Percentiles rank a stretch among this genome's conserved stretches.
These are phyloP conservation scores for Bryconaethiops microstoma DNA, from an alignment of 2,797 vertebrate species.

Conservation along the genomic window DNA sequence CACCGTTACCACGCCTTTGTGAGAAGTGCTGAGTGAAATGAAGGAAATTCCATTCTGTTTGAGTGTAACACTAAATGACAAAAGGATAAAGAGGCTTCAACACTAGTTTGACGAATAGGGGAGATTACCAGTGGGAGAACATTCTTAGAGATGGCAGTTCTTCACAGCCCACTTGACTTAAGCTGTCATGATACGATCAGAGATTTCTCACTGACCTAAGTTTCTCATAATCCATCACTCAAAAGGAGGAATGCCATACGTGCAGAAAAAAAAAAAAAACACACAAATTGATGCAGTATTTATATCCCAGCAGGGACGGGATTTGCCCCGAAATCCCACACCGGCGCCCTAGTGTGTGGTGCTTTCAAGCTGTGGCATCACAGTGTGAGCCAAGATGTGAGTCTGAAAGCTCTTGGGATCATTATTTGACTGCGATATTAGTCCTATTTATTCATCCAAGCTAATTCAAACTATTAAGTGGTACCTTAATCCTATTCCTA, in stretches of 20 bases:
- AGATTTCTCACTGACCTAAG: conserved; percentile 46
- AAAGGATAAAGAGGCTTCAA: conserved; percentile 47
- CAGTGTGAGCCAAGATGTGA: conserved; percentile 23
- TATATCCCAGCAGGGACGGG: conserved; percentile 24
- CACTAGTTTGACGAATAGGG: conserved; percentile 49
- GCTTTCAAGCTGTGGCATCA: conserved; percentile 29
- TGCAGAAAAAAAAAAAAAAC: conserved; percentile 21
- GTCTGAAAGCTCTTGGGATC: conserved; percentile 12
- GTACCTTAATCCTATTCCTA: neutral
- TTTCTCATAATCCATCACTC: conserved; percentile 55
- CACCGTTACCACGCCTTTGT: conserved; percentile 31
- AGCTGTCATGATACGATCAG: conserved; percentile 55
- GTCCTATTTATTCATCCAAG: conserved; percentile 3
- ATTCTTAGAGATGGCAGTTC: conserved; percentile 55
- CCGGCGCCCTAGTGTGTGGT: conserved; percentile 8
- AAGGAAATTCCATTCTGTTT: conserved; percentile 47
- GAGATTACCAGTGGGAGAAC: conserved; percentile 54
- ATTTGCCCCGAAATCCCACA: conserved; percentile 18
- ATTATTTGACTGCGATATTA: conserved; percentile 9
- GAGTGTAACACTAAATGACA: conserved; percentile 52
- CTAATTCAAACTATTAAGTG: neutral
- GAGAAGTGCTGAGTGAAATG: conserved; percentile 31
- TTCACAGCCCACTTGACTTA: conserved; percentile 62
- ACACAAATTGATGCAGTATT: conserved; percentile 43
- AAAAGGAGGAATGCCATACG: conserved; percentile 29